Conservation (phyloP, 2,888 invertebrate species). For the Euzophera pinguis region DNA sequence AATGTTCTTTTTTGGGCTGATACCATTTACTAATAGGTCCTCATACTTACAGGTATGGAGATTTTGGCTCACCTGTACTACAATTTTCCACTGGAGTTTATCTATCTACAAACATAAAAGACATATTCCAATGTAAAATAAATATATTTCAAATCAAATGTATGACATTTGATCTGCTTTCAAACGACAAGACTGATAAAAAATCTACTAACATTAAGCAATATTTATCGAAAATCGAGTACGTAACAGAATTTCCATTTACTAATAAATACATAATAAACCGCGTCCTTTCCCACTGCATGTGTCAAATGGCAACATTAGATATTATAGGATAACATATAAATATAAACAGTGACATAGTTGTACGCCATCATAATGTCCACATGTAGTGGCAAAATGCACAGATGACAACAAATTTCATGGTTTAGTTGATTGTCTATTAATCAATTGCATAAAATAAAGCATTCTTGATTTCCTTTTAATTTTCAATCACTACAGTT, state of each 20-base stretch:
- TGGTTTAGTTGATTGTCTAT: conserved; percentile 66
- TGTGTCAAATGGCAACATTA: conserved; percentile 29
- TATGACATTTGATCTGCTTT: conserved; percentile 77
- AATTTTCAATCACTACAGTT: conserved; percentile 58
- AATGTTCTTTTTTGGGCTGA: conserved; percentile 53
- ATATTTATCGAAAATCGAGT: conserved; percentile 75
- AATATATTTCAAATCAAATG: conserved; percentile 80
- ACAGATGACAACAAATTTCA: conserved; percentile 55
- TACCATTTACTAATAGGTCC: conserved; percentile 41
- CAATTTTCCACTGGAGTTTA: conserved; percentile 62
- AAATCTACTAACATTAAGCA: conserved; percentile 78
- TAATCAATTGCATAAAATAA: conserved; percentile 58
- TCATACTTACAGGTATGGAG: conserved; percentile 48
- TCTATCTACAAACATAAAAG: conserved; percentile 78
- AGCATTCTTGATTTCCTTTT: conserved; percentile 60
- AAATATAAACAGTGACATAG: conserved; percentile 17
- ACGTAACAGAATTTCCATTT: conserved; percentile 70
- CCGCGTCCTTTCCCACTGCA: conserved; percentile 53
- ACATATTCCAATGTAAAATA: conserved; percentile 76
- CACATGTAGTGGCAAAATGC: conserved; percentile 54
- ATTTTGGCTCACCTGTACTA: conserved; percentile 50
- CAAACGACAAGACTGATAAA: conserved; percentile 74
- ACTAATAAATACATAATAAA: conserved; percentile 64
- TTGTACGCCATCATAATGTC: conserved; percentile 26
- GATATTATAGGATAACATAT: conserved; percentile 21